Evolutionary conservation across 2,797 vertebrate genomes (phyloP).

Genomic region (Muraenolepis orangiensis): DNA sequence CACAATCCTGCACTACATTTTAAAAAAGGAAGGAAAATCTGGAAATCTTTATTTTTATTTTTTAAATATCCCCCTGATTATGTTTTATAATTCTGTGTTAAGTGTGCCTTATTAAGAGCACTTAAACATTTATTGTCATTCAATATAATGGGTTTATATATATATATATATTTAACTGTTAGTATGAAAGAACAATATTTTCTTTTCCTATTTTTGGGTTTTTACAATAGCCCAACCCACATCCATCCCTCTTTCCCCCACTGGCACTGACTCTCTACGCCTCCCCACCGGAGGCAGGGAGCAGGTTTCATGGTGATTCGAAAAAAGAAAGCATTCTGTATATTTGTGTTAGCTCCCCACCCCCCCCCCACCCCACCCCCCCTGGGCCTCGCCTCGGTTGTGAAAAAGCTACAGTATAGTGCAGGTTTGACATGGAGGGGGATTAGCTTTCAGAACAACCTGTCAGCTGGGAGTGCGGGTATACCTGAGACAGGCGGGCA

Average conservation of each 20-base stretch:
- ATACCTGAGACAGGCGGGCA: slow-evolving; percentile 38
- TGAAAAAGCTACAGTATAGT: slow-evolving; percentile 28
- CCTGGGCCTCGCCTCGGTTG: slow-evolving; percentile 2
- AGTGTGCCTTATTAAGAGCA: too few species aligned
- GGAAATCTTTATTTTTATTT: too few species aligned
- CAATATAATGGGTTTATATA: too few species aligned
- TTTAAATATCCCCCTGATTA: too few species aligned
- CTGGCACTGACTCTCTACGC: background rate
- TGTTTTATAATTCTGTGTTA: too few species aligned
- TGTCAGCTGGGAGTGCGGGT: slow-evolving; percentile 39
- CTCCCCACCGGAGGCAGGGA: background rate
- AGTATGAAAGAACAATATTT: background rate
- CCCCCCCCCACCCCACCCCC: slow-evolving; percentile 4
- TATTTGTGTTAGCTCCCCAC: slow-evolving; percentile 37
- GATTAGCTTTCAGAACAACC: slow-evolving; percentile 36
- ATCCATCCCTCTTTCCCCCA: background rate
- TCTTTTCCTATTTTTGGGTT: too few species aligned
- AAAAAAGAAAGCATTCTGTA: slow-evolving; percentile 21
- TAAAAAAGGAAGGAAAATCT: too few species aligned
- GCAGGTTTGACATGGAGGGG: slow-evolving; percentile 39
- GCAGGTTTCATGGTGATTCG: slow-evolving; percentile 38
- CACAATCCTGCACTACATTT: too few species aligned
- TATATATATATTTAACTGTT: background rate
- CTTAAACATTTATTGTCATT: too few species aligned
- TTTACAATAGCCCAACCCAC: background rate